phyloP scores from a whole-genome alignment of 2,797 vertebrate genomes.

The Danio jaintianensis region DNA sequence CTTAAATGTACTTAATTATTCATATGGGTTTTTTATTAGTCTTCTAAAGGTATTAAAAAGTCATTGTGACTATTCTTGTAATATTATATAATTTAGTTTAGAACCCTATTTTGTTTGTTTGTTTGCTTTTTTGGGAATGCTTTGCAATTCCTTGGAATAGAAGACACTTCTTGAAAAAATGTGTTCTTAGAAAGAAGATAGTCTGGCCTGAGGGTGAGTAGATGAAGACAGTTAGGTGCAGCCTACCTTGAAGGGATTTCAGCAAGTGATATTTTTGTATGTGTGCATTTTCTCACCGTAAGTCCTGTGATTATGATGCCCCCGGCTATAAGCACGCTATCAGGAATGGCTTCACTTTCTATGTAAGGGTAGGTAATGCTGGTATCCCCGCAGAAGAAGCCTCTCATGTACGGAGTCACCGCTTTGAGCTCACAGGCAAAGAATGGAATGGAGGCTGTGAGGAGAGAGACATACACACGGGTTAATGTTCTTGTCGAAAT shows the following conservation, averaged over 20 bases:
- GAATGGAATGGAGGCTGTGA: constrained; percentile 83
- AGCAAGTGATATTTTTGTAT: not conserved
- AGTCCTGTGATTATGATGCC: constrained; percentile 80
- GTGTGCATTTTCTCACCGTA: constrained; percentile 69
- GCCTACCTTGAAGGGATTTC: not conserved
- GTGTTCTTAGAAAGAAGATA: not conserved
- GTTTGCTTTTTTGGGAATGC: too few relatives aligned
- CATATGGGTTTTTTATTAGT: not conserved
- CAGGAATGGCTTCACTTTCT: constrained; percentile 74
- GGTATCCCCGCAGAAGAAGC: constrained; percentile 83
- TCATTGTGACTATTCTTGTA: not conserved
- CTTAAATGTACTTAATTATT: not conserved
- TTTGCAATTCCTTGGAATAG: not conserved
- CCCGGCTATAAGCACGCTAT: constrained; percentile 75
- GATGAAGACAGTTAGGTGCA: not conserved
- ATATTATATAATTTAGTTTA: not conserved
- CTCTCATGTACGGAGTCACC: constrained; percentile 75
- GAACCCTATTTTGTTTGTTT: not conserved
- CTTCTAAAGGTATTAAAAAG: not conserved
- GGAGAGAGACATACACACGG: constrained; percentile 28
- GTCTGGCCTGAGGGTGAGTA: not conserved
- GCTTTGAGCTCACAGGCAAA: constrained; percentile 80
- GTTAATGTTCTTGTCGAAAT: constrained; percentile 21
- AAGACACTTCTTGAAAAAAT: not conserved
- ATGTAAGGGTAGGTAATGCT: constrained; percentile 79